These are phyloP conservation scores for Panagrolaimus sp. DNA, from an alignment of 1,140 invertebrate genomes.

Conservation along the genomic window DNA sequence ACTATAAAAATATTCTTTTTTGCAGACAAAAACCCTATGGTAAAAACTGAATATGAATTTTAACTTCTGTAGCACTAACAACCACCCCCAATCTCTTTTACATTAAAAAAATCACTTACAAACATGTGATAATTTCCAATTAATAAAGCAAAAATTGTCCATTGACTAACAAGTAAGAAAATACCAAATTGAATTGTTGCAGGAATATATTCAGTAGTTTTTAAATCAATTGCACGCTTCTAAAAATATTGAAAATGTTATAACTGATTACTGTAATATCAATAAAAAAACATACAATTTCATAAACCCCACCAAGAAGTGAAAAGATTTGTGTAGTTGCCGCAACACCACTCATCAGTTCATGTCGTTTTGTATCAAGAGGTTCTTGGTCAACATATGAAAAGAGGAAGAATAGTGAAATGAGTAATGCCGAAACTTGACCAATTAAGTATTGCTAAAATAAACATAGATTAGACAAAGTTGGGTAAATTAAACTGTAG, in stretches of 20 bases:
- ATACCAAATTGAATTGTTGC: conserved; percentile 52
- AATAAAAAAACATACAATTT: conserved; percentile 38
- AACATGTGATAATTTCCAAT: conserved; percentile 49
- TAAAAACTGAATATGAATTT: no score
- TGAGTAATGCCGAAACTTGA: conserved; percentile 32
- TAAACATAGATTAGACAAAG: not conserved
- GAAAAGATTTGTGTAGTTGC: conserved; percentile 52
- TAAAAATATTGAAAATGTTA: conserved; percentile 33
- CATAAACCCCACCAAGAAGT: conserved; percentile 53
- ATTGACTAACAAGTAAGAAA: conserved; percentile 49
- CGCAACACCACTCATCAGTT: conserved; percentile 51
- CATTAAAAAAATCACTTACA: conserved; percentile 26
- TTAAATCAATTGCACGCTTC: conserved; percentile 47
- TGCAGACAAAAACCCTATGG: no score
- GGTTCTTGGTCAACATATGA: conserved; percentile 46
- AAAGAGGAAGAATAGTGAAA: conserved; percentile 38
- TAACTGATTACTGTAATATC: no score
- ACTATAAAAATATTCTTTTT: no score
- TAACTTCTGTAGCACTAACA: no score
- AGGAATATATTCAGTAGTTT: conserved; percentile 54
- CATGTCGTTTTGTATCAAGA: conserved; percentile 21
- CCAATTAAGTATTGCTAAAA: conserved; percentile 51
- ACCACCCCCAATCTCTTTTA: no score
- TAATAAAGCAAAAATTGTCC: conserved; percentile 48
- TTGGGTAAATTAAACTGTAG: not conserved